Percentiles rank a stretch among this genome's conserved stretches.
Evolutionary conservation across 2,113 vertebrate genomes (phyloP).

Genomic region (Lepidothrix coronata): DNA sequence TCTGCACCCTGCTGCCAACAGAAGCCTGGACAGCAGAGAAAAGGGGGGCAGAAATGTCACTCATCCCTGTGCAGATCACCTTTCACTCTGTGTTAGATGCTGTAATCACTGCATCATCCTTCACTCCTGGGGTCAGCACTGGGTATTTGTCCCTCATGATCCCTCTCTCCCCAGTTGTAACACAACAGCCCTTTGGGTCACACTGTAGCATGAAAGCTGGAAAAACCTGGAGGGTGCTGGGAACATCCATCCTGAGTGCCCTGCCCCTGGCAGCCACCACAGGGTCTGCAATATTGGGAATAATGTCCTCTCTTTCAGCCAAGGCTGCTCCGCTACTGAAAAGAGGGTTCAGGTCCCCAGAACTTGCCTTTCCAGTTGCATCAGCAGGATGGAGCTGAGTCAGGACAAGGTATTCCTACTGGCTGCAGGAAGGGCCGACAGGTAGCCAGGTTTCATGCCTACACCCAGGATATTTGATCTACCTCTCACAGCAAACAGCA

Average conservation of each 20-base stretch:
- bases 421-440: neutral
- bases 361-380: accelerated
- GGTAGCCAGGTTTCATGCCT: neutral
- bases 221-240: neutral
- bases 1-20: neutral
- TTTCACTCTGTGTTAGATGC: neutral
- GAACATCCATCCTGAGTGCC: neutral
- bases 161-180: neutral
- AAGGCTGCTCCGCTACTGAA: neutral
- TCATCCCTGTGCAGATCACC: neutral
- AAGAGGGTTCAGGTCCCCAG: neutral
- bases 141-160: neutral
- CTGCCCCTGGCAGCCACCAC: neutral
- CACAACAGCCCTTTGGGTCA: neutral
- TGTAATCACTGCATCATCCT: neutral
- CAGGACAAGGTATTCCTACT: neutral
- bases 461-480: conserved; percentile 25
- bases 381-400: neutral
- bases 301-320: neutral
- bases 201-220: accelerated
- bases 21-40: neutral
- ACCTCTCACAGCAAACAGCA: conserved; percentile 4
- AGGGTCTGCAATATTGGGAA: neutral
- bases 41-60: neutral
- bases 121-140: neutral